Evolutionary conservation across 2,113 vertebrate genomes (phyloP).

Genomic region (Megalops atlanticus): DNA sequence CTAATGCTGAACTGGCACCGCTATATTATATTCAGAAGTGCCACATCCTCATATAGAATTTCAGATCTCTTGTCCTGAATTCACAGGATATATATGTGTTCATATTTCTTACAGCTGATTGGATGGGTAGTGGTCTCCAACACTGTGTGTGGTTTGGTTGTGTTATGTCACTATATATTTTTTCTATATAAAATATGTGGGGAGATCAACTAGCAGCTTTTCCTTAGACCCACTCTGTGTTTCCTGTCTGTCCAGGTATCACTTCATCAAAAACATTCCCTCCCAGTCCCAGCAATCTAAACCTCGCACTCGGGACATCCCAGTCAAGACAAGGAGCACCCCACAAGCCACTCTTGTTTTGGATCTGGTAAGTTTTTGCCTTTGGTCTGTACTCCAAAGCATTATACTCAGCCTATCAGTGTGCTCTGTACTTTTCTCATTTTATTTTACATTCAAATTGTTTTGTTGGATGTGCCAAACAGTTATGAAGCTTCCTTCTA

Average conservation of each 20-base stretch:
- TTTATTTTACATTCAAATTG: no score
- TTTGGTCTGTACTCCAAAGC: neutral
- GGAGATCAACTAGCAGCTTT: neutral
- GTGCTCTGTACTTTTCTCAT: neutral
- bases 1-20: neutral
- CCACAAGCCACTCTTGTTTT: slow-evolving; percentile 70
- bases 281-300: slow-evolving; percentile 45
- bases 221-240: neutral
- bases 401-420: neutral
- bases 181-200: neutral
- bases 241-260: slow-evolving; percentile 55
- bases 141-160: neutral
- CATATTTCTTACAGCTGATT: no score
- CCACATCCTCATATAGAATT: neutral
- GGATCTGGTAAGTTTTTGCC: slow-evolving; percentile 69
- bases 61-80: neutral
- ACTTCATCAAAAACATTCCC: slow-evolving; percentile 65
- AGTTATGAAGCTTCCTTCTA: no score
- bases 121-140: no score
- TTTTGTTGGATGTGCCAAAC: no score
- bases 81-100: neutral
- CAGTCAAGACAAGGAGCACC: slow-evolving; percentile 67
- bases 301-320: slow-evolving; percentile 53
- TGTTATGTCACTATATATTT: neutral
- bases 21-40: neutral